Evolutionary conservation across 2,888 invertebrate genomes (phyloP), one percentile per base, ranked within the genome.

Genomic region (Lithophane leautieri): DNA sequence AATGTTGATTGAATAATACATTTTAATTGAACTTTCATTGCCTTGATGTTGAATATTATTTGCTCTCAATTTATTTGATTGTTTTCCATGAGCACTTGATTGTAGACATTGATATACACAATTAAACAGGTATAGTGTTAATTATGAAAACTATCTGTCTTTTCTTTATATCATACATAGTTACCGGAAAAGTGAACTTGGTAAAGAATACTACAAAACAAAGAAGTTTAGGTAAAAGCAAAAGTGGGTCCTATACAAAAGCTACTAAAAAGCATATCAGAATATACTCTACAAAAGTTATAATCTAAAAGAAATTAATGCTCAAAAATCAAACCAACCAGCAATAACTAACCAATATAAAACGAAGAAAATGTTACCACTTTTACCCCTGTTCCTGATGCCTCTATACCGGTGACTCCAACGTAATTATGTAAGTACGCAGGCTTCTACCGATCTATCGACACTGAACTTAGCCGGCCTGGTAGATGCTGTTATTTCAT

Each of bases 1-100:
- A 88, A 83, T 86, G 81, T 85, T 87, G 76, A 83, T 80, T 80
- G 85, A 85, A 86, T 88, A 85, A 85, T 83, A 73, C 63, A 76
- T 84, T 83, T 84, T 86, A 82, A 86, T 90, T 87, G 79, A 70
- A 83, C 54, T 82, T 88, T 69, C 58, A 78, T 88, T 79, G 69
- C 76, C 34, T 70, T 71, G n/a, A 52, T 78, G 44, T 60, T 74
- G 3, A 56, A 66, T 80, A 66, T 83, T 40, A 50, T 73, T 75
- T 70, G 44, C 67, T 62, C 65, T 79, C 14, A 70, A 72, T 79
- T 71, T 42, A 40, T 70, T 56, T 56, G 47, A 1, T 60, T 74
- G 12, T 66, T 54, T 56, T 54, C 6, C 60, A 16, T 19, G 3
- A 11, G 0, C 12, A 78, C 19, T 28, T 19, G 8, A 16, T 56